Base-by-base conservation (phyloP, 1,140 invertebrate genomes). In the Dinothrombium tinctorium region DNA sequence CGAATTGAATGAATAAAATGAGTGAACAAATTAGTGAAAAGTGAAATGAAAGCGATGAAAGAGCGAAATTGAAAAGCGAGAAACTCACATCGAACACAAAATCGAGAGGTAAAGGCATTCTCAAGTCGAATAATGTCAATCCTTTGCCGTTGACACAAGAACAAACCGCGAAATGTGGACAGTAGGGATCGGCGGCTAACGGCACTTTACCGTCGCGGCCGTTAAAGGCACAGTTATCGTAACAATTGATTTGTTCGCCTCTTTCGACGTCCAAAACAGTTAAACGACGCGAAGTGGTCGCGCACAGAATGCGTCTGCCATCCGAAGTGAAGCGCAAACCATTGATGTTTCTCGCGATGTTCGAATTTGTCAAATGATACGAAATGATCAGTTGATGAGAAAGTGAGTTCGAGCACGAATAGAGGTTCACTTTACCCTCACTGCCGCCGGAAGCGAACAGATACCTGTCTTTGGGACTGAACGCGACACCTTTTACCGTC, bases 391-490 rank as follows among this genome's bases (percentile, higher is more conserved):
- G 41, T 43, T 51, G 47, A 19, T 47, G 47, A 47, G 62, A 63
- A 36, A 54, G 58, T 61, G 46, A 7, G 60, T 60, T 23, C 61
- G 21, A 17, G n/a, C 20, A 9, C n/a, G 12, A 61, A 41, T 65
- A 64, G n/a, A 65, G 48, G 46, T 62, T 63, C 14, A 65, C 57
- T 47, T 63, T 63, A 6, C 63, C 63, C 58, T 65, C 63, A 44
- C 59, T 61, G 25, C 57, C 63, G 23, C 62, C 63, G 14, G 62
- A 65, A 48, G 60, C 63, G 46, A 65, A 65, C 31, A 64, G 45
- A 49, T 62, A 64, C 38, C 62, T 53, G 46, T 64, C 63, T 51
- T 55, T 53, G 33, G 63, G 63, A 54, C 58, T 62, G 45, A 64
- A 65, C 17, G 62, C 56, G 35, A 65, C 61, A 32, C 59, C 57